A percentile compares a stretch with the other conserved stretches of the same genome.
phyloP scores from a whole-genome alignment of 2,888 invertebrate genomes.

The Cantharis rufa region DNA sequence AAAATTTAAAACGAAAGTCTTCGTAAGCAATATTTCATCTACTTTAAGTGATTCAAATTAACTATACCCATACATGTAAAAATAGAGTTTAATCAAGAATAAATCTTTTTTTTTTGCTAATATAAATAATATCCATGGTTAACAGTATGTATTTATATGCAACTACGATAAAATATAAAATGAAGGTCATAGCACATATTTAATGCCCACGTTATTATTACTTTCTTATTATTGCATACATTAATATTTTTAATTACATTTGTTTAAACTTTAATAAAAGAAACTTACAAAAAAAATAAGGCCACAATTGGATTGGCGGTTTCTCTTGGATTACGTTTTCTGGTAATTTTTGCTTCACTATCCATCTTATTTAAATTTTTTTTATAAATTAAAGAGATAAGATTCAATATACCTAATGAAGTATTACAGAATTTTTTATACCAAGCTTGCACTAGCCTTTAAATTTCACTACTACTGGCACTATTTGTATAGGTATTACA shows the following conservation, averaged over 20 bases:
- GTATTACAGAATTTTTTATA: neutral
- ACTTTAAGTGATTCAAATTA: too few relatives aligned
- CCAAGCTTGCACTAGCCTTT: neutral
- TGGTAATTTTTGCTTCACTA: constrained; percentile 5
- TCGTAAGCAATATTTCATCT: too few relatives aligned
- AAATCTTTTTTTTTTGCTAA: neutral
- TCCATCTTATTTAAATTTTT: neutral
- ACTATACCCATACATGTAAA: too few relatives aligned
- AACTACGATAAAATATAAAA: neutral
- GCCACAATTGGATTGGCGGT: constrained; percentile 25
- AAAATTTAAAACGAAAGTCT: too few relatives aligned
- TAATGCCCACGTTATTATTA: neutral
- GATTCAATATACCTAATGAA: neutral
- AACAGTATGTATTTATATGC: neutral
- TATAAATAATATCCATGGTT: neutral
- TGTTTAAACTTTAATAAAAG: neutral
- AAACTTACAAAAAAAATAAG: constrained; percentile 30
- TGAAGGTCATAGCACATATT: neutral
- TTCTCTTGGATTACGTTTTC: constrained; percentile 29
- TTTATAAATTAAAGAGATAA: neutral
- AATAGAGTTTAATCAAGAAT: neutral
- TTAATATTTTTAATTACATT: too few relatives aligned
- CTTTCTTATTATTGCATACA: neutral
- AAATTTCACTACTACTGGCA: neutral
- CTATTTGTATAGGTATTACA: too few relatives aligned